Percentiles rank a stretch among this genome's conserved stretches.
phyloP scores from a whole-genome alignment of 2,888 invertebrate species.

The Tuberolachnus salignus region DNA sequence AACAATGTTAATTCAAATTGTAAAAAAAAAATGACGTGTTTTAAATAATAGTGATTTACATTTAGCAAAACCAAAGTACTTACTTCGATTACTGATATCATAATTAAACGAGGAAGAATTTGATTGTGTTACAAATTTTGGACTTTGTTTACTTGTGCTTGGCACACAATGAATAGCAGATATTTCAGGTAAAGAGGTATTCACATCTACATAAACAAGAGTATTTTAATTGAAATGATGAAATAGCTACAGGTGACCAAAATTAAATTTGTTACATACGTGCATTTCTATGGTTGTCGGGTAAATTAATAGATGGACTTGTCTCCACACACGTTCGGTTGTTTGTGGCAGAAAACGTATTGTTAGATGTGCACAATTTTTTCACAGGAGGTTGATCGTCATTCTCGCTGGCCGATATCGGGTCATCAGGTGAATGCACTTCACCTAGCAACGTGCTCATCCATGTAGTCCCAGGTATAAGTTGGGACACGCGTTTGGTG shows the following conservation, averaged over 20 bases:
- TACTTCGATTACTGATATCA: conserved; percentile 11
- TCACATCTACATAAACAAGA: background rate
- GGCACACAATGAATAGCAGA: conserved; percentile 36
- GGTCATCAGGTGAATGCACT: background rate
- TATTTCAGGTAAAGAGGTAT: conserved; percentile 22
- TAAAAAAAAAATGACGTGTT: too few relatives aligned
- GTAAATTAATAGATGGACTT: background rate
- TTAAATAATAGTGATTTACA: background rate
- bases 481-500: conserved; percentile 69
- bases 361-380: conserved; percentile 37
- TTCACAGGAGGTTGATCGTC: conserved; percentile 51
- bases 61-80: background rate
- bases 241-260: background rate
- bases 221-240: background rate
- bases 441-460: conserved; percentile 59
- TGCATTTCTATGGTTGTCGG: conserved; percentile 19
- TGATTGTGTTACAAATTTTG: conserved; percentile 24
- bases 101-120: background rate
- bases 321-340: background rate
- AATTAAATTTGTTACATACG: background rate
- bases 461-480: conserved; percentile 69
- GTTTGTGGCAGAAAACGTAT: conserved; percentile 11
- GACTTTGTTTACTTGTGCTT: conserved; percentile 42
- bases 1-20: too few relatives aligned
- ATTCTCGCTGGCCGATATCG: background rate